phyloP scores from a whole-genome alignment of 2,888 invertebrate genomes.

The Theretra japonica region DNA sequence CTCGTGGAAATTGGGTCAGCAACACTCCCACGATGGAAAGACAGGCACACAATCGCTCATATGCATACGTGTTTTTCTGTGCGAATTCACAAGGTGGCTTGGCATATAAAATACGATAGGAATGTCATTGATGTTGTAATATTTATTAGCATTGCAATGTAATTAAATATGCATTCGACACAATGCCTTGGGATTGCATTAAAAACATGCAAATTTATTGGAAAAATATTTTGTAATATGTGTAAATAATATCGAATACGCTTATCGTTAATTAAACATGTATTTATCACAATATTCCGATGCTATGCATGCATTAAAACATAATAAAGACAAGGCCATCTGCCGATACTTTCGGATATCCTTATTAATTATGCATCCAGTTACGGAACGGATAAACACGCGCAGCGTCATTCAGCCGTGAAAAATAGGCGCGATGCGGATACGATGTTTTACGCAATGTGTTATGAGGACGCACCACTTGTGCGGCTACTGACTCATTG shows the following conservation, averaged over 20 bases:
- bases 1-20: slow-evolving; percentile 16
- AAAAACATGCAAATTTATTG: background rate
- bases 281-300: background rate
- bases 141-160: background rate
- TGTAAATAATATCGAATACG: background rate
- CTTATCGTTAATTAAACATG: slow-evolving; percentile 2
- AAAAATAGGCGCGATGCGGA: slow-evolving; percentile 9
- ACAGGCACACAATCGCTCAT: slow-evolving; percentile 10
- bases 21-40: slow-evolving; percentile 13
- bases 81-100: background rate
- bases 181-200: background rate
- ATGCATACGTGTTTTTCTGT: background rate
- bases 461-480: slow-evolving; percentile 42
- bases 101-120: background rate
- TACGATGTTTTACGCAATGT: slow-evolving; percentile 31
- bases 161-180: background rate
- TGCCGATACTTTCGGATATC: slow-evolving; percentile 26
- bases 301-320: background rate
- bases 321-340: slow-evolving; percentile 6
- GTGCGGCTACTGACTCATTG: slow-evolving; percentile 47
- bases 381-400: slow-evolving; percentile 13
- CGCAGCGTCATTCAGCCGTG: background rate
- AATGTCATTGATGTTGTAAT: background rate
- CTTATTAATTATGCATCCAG: slow-evolving; percentile 23
- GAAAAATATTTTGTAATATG: background rate